These are phyloP conservation scores for Tyto alba DNA, from an alignment of 2,113 vertebrate species.

Conservation along the genomic window DNA sequence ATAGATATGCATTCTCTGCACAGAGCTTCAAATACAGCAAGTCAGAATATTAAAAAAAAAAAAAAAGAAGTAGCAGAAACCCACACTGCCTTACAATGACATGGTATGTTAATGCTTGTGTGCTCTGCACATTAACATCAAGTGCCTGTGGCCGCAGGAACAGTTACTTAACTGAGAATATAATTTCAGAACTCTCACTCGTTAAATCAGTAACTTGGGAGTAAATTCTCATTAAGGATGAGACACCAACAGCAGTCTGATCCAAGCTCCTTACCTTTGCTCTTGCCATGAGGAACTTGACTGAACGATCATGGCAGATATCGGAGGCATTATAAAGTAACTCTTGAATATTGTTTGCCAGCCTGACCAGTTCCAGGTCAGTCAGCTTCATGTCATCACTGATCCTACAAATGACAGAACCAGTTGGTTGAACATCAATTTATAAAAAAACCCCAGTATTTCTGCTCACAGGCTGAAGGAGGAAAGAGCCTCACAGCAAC, in stretches of 20 bases:
- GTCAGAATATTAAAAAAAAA: background rate
- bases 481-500: background rate
- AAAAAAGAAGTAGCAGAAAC: background rate
- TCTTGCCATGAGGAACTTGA: conserved; percentile 91
- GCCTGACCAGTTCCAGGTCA: conserved; percentile 85
- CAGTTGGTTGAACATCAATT: background rate
- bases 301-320: conserved; percentile 92
- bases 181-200: background rate
- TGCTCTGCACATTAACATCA: background rate
- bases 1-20: background rate
- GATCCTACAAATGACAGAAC: conserved; percentile 70
- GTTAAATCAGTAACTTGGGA: background rate
- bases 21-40: background rate
- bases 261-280: conserved; percentile 81
- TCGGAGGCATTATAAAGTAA: conserved; percentile 88
- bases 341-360: conserved; percentile 86
- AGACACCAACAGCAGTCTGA: background rate
- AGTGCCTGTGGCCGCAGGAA: background rate
- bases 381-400: conserved; percentile 87
- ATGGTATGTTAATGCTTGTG: background rate
- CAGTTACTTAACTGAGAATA: background rate
- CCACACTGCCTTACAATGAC: background rate
- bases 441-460: background rate
- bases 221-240: background rate
- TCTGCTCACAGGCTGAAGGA: background rate